These are phyloP conservation scores for Clinocottus analis DNA, from an alignment of 2,113 vertebrate genomes.

Conservation along the genomic window DNA sequence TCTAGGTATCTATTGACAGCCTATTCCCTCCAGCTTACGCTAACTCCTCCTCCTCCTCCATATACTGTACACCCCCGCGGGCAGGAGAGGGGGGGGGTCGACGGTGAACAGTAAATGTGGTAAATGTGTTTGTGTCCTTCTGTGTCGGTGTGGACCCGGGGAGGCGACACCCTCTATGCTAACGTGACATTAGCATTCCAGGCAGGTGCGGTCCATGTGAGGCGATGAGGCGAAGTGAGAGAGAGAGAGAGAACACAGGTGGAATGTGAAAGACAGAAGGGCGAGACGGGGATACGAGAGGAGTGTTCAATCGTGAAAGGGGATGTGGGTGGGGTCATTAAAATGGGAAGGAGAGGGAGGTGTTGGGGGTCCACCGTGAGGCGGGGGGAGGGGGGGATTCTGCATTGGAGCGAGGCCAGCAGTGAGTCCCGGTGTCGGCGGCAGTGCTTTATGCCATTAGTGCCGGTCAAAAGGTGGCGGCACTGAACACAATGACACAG, in stretches of 20 bases:
- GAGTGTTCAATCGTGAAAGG: constrained; percentile 11
- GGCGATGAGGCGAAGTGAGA: constrained; percentile 13
- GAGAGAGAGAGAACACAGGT: not conserved
- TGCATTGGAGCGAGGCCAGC: constrained; percentile 15
- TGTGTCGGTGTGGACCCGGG: constrained; percentile 12
- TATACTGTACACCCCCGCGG: not conserved
- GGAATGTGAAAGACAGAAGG: not conserved
- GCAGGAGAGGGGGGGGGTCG: constrained; percentile 1
- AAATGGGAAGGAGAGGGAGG: not conserved
- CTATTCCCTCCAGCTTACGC: not conserved
- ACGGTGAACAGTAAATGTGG: not conserved
- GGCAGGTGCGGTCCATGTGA: constrained; percentile 1
- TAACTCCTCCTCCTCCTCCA: not conserved
- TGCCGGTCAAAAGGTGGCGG: constrained; percentile 45
- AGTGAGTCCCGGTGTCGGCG: constrained; percentile 41
- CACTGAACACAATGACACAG: constrained; percentile 34
- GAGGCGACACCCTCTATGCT: not conserved
- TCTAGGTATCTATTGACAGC: constrained; percentile 49
- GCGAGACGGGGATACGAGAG: not conserved
- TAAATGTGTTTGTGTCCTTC: not conserved
- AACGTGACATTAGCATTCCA: constrained; percentile 31
- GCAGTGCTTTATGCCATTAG: constrained; percentile 53
- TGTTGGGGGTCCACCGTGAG: constrained; percentile 23
- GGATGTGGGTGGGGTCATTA: too few relatives aligned
- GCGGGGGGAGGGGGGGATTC: too few relatives aligned